Evolutionary conservation across 2,888 invertebrate genomes (phyloP), one percentile per base, ranked within the genome.

Genomic region (Lutraria lutraria): DNA sequence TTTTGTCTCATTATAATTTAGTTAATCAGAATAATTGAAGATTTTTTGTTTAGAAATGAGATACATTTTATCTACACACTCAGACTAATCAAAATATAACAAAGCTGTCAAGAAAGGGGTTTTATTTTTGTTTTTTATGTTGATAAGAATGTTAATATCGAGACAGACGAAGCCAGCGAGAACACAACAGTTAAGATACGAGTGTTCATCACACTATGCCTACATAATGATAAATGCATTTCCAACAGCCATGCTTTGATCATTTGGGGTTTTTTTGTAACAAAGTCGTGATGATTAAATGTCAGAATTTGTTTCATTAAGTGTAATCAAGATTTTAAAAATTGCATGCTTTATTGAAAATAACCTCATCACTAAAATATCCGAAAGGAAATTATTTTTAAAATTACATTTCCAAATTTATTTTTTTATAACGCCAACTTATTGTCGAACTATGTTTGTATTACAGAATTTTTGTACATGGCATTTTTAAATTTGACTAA

Each of bases 1-100:
- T 76, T 76, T 76, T 76, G 76, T 76, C 76, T 6, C 76, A 76
- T 76, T 76, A 76, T 76, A 34, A 76, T 76, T 76, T 6, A 76
- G 31, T 34, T 34, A 76, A 76, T 76, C 76, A 76, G 76, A 34
- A 76, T 76, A 76, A 10, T 31, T 76, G 34, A 76, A 31, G 76
- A 19, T 76, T 76, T 76, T 13, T 34, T 15, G 25, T 76, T 25
- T 6, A 31, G 16, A 34, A 76, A 16, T 76, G 76, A 31, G 34
- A 19, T 6, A 19, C 34, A 76, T 76, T 76, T n/a, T 34, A 76
- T 76, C 76, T 34, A 31, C 29, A 16, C 19, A 31, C 19, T 4
- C 76, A 12, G 34, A 31, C 34, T 76, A 31, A 76, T 34, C 76
- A 34, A 76, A 16, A 76, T 76, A 34, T 76, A 76, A 12, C 0